Evolutionary conservation across 1,140 invertebrate genomes (phyloP), one percentile per base, ranked within the genome.

Genomic region (Lordiphosa stackelbergi): DNA sequence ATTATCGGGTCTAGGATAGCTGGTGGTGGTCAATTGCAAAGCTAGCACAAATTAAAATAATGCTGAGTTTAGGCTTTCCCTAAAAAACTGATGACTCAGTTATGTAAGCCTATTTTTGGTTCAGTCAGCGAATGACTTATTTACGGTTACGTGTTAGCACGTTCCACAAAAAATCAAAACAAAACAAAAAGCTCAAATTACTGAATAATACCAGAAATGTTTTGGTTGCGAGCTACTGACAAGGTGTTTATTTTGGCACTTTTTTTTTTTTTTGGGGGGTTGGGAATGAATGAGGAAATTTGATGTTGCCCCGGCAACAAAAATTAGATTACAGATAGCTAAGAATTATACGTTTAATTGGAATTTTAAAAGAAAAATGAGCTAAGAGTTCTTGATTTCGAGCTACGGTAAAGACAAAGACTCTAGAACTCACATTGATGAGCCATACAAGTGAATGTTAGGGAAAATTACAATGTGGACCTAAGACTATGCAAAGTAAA

Each of bases 51-150:
- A 35, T 5, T 9, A 36, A 19, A 16, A 45, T 24, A 45, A 45
- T 61, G 66, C 61, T 61, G 53, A 46, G 22, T 49, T 12, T 6
- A 5, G 6, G 24, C 11, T 41, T 19, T n/a, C n/a, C 12, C 10
- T 10, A 31, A 31, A 31, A 31, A 6, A 5, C 7, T 49, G 16
- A 58, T 77, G 73, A 72, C 46, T 77, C 62, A 71, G 56, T 11
- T 37, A 4, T 38, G 16, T 10, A 22, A 40, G 10, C 56, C 31
- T 38, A 28, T 28, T 19, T 53, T 6, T 13, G 24, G 51, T 51
- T n/a, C n/a, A 40, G 51, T 63, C 69, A 68, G 55, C 58, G 10
- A 31, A 42, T 2, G n/a, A 31, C 11, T 47, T 63, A 48, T 66
- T 64, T 40, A 24, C 10, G 28, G 28, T 31, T 31, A 31, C 28